These are phyloP conservation scores for Thumatha senex DNA, from an alignment of 2,888 invertebrate genomes.

Conservation along the genomic window DNA sequence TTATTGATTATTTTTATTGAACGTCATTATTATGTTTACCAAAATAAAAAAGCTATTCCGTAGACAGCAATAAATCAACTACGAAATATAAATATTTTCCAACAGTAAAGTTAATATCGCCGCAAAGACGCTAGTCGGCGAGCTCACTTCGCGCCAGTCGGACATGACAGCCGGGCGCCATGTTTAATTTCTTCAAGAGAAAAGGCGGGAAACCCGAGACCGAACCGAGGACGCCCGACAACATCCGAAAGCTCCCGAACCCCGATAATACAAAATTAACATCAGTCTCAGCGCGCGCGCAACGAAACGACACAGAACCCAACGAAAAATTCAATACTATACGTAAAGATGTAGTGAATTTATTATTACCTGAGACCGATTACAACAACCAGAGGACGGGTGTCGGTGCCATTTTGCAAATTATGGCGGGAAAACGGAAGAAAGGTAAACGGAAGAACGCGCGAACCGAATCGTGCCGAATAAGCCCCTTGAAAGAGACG, in stretches of 20 bases:
- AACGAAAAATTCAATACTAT: constrained; percentile 54
- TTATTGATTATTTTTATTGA: neutral
- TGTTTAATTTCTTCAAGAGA: constrained; percentile 79
- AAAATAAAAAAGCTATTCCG: constrained; percentile 10
- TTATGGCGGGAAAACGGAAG: constrained; percentile 74
- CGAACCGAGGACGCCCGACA: constrained; percentile 49
- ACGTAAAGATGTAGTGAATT: constrained; percentile 77
- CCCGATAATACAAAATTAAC: constrained; percentile 40
- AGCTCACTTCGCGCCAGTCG: constrained; percentile 45
- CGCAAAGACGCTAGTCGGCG: constrained; percentile 37
- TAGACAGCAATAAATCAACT: constrained; percentile 17
- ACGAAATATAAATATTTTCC: constrained; percentile 11
- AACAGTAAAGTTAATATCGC: constrained; percentile 6
- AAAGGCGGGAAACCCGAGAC: constrained; percentile 72
- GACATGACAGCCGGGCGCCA: constrained; percentile 61
- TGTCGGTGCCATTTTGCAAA: constrained; percentile 70
- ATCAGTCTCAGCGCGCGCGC: constrained; percentile 63
- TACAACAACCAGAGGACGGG: constrained; percentile 68
- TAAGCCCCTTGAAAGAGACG: constrained; percentile 60
- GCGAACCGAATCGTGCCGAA: constrained; percentile 58
- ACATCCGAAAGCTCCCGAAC: constrained; percentile 53
- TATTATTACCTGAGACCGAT: constrained; percentile 68
- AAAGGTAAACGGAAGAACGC: constrained; percentile 56
- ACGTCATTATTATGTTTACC: constrained; percentile 1
- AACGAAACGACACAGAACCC: constrained; percentile 36